A percentile compares a stretch with the other conserved stretches of the same genome.
Conservation (phyloP, 2,797 vertebrate species). For the Poeciliopsis presidionis region DNA sequence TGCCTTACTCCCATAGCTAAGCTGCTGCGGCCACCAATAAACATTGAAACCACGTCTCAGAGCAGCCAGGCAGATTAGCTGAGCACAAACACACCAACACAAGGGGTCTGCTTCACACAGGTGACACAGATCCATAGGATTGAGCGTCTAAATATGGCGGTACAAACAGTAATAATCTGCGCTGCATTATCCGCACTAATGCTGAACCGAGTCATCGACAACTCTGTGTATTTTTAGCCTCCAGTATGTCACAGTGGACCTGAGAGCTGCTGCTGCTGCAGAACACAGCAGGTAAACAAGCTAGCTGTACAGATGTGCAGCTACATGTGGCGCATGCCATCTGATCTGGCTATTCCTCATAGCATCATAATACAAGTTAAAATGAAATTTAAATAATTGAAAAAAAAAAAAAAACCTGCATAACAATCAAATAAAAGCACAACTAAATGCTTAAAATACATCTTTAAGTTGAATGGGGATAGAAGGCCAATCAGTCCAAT, state of each 20-base stretch:
- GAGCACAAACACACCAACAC: not conserved
- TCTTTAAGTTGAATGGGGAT: not conserved
- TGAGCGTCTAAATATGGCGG: slow-evolving; percentile 19
- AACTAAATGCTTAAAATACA: not conserved
- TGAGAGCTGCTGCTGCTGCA: slow-evolving; percentile 4
- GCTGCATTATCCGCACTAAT: slow-evolving; percentile 49
- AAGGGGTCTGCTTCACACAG: not conserved
- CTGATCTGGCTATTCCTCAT: not conserved
- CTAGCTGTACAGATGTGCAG: not conserved
- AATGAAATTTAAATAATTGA: not conserved
- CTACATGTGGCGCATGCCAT: not conserved
- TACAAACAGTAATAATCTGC: slow-evolving; percentile 28
- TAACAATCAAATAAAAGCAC: not conserved
- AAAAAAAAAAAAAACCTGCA: no score
- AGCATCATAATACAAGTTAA: not conserved
- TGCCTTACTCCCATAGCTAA: slow-evolving; percentile 8
- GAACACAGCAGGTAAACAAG: not conserved
- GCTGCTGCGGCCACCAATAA: slow-evolving; percentile 35
- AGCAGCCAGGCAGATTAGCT: slow-evolving; percentile 31
- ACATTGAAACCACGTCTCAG: slow-evolving; percentile 35
- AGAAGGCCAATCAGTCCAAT: not conserved
- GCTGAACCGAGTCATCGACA: slow-evolving; percentile 39
- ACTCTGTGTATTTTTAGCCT: slow-evolving; percentile 38
- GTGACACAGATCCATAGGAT: slow-evolving; percentile 16
- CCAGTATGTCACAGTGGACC: slow-evolving; percentile 19